Evolutionary conservation across 2,797 vertebrate genomes (phyloP), one percentile per base, ranked within the genome.

Genomic region (Sebastes goodei): DNA sequence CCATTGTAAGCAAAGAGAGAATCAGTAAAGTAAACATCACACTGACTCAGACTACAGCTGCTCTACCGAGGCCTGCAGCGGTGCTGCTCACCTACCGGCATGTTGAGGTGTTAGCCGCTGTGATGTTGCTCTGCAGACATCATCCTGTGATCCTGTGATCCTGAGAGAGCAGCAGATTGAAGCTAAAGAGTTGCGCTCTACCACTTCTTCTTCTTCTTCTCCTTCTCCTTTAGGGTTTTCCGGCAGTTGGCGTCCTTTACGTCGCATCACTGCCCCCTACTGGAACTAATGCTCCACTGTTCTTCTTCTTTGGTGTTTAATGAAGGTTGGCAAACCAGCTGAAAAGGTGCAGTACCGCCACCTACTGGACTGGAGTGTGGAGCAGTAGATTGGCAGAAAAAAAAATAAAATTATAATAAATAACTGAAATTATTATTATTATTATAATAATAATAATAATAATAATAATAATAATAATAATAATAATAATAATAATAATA

Each of bases 81-180:
- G 4, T 4, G 5, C 4, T 12, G 55, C 46, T 33, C 12, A 61
- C 78, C 10, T 82, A 87, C 88, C 81, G 35, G 46, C 61, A 9
- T 49, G 1, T 32, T 15, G 53, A 10, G 20, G 0, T 27, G n/a
- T 12, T 9, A 55, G 29, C 38, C 33, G 15, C 57, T 25, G 33
- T 8, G 42, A 1, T 46, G 55, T 52, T 27, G 21, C 27, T 74
- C 56, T 32, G 66, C 69, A 2, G 33, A 42, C 38, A 42, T 42
- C 38, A 42, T 42, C 38, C 38, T 42, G 38, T 42, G 38, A 42
- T 35, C 33, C 38, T 42, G 38, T 14, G 38, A 42, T 42, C 55
- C 76, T 35, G 64, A 14, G 21, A 9, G 33, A 4, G 14, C 55
- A 29, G 17, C 33, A 56, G 25, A 30, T n/a, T 46, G 38, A 42